Conservation (phyloP, 1,140 invertebrate genomes). For the Ceratitis capitata region DNA sequence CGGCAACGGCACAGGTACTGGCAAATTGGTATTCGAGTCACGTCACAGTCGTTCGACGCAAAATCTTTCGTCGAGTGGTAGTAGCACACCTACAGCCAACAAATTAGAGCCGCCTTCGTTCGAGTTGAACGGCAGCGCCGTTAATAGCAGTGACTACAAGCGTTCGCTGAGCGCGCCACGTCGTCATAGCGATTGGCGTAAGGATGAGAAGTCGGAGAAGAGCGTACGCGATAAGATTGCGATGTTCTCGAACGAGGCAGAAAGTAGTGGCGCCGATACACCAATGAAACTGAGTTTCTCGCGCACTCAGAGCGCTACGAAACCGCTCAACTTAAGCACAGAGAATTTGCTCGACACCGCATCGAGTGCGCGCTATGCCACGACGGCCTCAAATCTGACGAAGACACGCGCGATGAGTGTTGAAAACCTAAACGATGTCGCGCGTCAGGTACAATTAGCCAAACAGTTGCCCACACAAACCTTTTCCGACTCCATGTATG, state of each 20-base stretch:
- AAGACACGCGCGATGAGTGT: conserved; percentile 64
- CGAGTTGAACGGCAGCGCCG: not conserved
- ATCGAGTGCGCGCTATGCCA: conserved; percentile 24
- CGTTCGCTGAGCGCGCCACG: conserved; percentile 56
- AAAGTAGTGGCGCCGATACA: conserved; percentile 42
- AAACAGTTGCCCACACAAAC: conserved; percentile 52
- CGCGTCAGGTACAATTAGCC: conserved; percentile 58
- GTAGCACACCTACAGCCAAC: conserved; percentile 21
- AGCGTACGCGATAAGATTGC: conserved; percentile 88
- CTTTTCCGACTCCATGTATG: conserved; percentile 61
- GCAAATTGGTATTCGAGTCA: conserved; percentile 25
- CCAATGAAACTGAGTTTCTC: conserved; percentile 41
- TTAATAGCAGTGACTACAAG: conserved; percentile 53
- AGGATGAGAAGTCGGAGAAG: conserved; percentile 79
- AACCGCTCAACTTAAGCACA: conserved; percentile 67
- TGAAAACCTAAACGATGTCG: conserved; percentile 60
- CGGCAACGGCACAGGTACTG: not conserved
- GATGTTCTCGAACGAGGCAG: conserved; percentile 76
- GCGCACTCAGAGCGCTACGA: conserved; percentile 44
- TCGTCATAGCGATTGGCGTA: conserved; percentile 67
- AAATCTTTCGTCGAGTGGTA: conserved; percentile 20
- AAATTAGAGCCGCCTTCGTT: conserved; percentile 1
- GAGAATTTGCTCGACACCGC: conserved; percentile 67
- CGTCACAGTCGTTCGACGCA: conserved; percentile 37
- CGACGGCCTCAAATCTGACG: conserved; percentile 27